Evolutionary conservation across 2,113 vertebrate species (phyloP).

Genomic region (Formicarius rufipectus): DNA sequence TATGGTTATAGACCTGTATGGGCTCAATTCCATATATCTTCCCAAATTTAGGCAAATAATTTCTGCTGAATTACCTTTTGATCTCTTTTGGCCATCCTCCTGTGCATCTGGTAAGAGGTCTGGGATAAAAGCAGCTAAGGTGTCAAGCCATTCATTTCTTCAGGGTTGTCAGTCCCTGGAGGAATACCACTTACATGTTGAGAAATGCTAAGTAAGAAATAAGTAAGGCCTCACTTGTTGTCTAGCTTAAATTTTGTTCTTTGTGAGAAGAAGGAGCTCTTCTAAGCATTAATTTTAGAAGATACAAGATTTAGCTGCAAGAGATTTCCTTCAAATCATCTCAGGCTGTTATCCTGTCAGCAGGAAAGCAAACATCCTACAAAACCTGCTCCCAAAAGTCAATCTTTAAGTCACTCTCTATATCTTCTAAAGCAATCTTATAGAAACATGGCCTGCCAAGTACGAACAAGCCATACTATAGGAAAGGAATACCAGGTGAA

Average conservation of each 20-base stretch:
- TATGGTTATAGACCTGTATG: background rate
- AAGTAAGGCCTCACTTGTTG: background rate
- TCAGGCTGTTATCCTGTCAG: background rate
- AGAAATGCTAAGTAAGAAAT: background rate
- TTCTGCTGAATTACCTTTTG: conserved; percentile 15
- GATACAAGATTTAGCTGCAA: background rate
- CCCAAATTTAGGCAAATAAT: background rate
- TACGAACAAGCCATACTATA: background rate
- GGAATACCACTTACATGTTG: background rate
- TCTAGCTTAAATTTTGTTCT: background rate
- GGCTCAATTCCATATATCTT: background rate
- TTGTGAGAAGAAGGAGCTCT: background rate
- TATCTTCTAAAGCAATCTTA: background rate
- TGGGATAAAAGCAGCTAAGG: background rate
- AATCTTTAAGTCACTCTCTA: background rate
- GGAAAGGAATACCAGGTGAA: background rate
- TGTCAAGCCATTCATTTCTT: background rate
- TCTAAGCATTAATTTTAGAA: background rate
- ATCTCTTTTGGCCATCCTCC: background rate
- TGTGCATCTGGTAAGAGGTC: background rate
- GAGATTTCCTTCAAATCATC: background rate
- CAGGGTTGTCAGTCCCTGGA: background rate
- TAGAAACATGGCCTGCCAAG: background rate
- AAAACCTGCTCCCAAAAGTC: background rate
- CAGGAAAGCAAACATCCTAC: background rate